Conservation (phyloP, 1,140 invertebrate genomes). For the Drosophila pachea region DNA sequence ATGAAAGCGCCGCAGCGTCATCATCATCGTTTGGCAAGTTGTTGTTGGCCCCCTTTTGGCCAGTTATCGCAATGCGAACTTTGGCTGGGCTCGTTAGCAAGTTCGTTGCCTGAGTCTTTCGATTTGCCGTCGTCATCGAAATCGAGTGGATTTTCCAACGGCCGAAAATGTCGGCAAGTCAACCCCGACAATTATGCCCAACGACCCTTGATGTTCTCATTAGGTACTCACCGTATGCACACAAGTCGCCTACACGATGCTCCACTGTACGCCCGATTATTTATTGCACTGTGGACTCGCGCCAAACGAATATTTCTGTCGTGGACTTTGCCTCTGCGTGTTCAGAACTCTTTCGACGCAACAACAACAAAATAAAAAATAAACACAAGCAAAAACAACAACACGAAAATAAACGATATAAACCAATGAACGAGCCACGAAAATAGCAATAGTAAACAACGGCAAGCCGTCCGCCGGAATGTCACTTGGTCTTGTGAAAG, state of each 20-base stretch:
- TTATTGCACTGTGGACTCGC: too few species aligned
- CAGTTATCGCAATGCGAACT: conserved; percentile 5
- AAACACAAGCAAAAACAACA: conserved; percentile 11
- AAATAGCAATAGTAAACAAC: conserved; percentile 15
- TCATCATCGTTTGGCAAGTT: conserved; percentile 10
- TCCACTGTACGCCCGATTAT: too few species aligned
- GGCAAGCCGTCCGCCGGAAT: conserved; percentile 31
- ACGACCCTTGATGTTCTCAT: too few species aligned
- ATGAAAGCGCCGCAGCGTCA: conserved; percentile 31
- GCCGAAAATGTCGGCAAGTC: not conserved
- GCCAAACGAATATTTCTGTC: too few species aligned
- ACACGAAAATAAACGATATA: not conserved
- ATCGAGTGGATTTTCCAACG: not conserved
- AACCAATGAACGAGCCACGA: too few species aligned
- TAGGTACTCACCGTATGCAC: too few species aligned
- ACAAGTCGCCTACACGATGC: too few species aligned
- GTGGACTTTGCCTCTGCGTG: too few species aligned
- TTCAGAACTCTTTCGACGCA: too few species aligned
- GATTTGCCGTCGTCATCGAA: conserved; percentile 20
- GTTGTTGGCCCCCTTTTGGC: not conserved
- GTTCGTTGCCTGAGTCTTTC: conserved; percentile 73
- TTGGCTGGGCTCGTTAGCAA: conserved; percentile 38
- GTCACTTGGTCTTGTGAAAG: conserved; percentile 77
- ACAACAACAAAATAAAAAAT: not conserved
- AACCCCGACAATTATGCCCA: not conserved